Conservation (phyloP, 2,113 vertebrate genomes). For the Lonchura striata region DNA sequence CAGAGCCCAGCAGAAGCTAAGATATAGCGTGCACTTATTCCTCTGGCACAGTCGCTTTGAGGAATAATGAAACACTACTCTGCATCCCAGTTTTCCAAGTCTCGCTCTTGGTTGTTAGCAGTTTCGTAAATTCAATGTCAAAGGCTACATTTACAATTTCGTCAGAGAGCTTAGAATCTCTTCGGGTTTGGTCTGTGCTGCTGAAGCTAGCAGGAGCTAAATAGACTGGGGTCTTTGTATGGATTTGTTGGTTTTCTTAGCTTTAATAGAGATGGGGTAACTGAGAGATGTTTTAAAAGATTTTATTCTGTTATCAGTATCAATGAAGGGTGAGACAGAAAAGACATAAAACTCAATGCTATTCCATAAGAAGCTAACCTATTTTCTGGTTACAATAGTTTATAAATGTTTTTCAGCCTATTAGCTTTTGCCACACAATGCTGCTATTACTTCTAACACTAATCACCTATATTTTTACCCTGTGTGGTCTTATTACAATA, state of each 20-base stretch:
- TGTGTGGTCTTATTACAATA: not conserved
- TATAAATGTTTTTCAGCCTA: not conserved
- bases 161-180: not conserved
- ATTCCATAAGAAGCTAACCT: not conserved
- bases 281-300: not conserved
- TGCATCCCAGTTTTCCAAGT: not conserved
- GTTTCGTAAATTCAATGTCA: not conserved
- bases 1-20: not conserved
- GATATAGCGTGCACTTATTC: not conserved
- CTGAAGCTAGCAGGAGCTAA: not conserved
- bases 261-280: not conserved
- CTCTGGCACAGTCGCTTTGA: not conserved
- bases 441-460: not conserved
- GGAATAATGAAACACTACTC: not conserved
- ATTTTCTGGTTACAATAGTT: not conserved
- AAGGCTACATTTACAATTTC: not conserved
- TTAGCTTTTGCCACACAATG: not conserved
- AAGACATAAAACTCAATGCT: not conserved
- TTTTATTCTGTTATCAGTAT: not conserved
- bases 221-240: accelerated
- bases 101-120: not conserved
- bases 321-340: not conserved
- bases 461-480: not conserved
- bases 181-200: not conserved
- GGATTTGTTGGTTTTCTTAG: not conserved